Percentiles rank a stretch among this genome's conserved stretches.
Conservation (phyloP, 2,888 invertebrate species). For the Rhynchonema sp. region DNA sequence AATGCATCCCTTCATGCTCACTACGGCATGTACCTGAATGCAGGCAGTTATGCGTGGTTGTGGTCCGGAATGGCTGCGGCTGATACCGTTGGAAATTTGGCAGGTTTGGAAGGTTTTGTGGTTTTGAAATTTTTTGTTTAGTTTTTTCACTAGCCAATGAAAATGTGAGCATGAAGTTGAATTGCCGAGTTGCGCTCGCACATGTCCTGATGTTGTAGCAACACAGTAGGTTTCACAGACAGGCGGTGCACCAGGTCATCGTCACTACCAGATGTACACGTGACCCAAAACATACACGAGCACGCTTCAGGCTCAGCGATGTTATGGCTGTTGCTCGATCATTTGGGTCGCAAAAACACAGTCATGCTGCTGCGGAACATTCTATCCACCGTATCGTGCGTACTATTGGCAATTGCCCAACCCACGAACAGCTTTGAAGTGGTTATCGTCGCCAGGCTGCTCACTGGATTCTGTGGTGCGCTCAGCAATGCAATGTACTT, state of each 20-base stretch:
- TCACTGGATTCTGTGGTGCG: not conserved
- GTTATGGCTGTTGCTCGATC: not conserved
- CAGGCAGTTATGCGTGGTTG: not conserved
- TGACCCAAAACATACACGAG: too few species aligned
- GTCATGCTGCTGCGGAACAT: not conserved
- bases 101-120: too few species aligned
- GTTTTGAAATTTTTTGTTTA: too few species aligned
- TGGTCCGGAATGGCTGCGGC: not conserved
- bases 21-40: not conserved
- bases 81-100: not conserved
- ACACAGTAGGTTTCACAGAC: too few species aligned
- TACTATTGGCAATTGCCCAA: not conserved
- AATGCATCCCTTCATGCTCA: not conserved
- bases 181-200: too few species aligned
- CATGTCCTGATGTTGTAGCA: too few species aligned
- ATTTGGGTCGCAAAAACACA: not conserved
- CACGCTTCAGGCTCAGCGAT: not conserved
- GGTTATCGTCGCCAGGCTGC: not conserved
- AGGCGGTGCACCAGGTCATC: too few species aligned
- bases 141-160: too few species aligned
- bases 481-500: not conserved
- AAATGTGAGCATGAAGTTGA: too few species aligned
- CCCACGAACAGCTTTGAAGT: not conserved
- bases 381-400: not conserved
- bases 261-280: too few species aligned